Base-by-base conservation (phyloP, 2,888 invertebrate species). In the Eutolmus rufibarbis region DNA sequence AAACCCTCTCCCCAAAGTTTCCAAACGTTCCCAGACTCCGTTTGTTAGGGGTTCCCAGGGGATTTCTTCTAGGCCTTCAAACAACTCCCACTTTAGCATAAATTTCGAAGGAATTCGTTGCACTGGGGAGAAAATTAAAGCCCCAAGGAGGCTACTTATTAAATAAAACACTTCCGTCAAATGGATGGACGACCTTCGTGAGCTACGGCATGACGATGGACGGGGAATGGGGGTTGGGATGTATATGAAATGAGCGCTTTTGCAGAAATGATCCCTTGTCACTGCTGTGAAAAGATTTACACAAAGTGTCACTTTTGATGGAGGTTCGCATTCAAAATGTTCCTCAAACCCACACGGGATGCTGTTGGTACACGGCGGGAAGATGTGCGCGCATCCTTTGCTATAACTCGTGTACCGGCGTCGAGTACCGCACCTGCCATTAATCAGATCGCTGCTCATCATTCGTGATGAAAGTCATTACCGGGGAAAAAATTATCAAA, bases 221-320 rank as follows among this genome's bases (percentile, higher is more conserved):
- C 23, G 12, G 28, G 12, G n/a, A n/a, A n/a, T n/a, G n/a, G 66
- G 28, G 66, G 12, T 7, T 8, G 9, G 23, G 23, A 7, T 28
- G 28, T 66, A 14, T 28, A 66, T 66, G 12, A 76, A 76, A 76
- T 19, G 37, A 76, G 34, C n/a, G 76, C 37, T 76, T 37, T 37
- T 8, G 37, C 14, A 76, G 37, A 76, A 76, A 76, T 37, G 76
- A 76, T 76, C 76, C 76, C 76, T 37, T 76, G 76, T 76, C 76
- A 76, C 76, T 34, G 34, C n/a, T 76, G 37, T 34, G 76, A 76
- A 76, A 23, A 76, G 76, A 76, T 76, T 76, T 76, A 76, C 76
- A 37, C 76, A 76, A 76, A 76, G 34, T 34, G 76, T 76, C 76
- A 76, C 34, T 76, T 76, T 76, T 76, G 76, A 76, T 76, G 76